Percentiles rank a stretch among this genome's conserved stretches.
Conservation (phyloP, 2,888 invertebrate species). For the Leptothorax acervorum region DNA sequence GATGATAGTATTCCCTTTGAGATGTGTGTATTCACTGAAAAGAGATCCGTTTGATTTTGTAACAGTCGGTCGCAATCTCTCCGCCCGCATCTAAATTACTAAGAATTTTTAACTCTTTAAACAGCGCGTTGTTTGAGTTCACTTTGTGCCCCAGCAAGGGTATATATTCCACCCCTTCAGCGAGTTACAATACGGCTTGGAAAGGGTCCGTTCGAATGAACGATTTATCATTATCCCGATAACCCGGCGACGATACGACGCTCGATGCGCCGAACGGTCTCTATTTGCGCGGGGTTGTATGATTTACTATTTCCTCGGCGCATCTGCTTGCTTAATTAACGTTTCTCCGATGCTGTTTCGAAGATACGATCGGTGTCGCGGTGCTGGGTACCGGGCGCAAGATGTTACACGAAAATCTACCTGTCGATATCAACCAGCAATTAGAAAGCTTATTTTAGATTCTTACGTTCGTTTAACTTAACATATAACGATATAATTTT, state of each 20-base stretch:
- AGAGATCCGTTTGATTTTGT: neutral
- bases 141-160: slow-evolving; percentile 65
- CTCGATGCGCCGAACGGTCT: slow-evolving; percentile 75
- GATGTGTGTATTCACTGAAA: neutral
- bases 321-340: slow-evolving; percentile 77
- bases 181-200: slow-evolving; percentile 75
- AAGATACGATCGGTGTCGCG: slow-evolving; percentile 70
- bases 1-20: neutral
- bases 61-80: slow-evolving; percentile 1
- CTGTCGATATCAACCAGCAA: slow-evolving; percentile 37
- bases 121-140: slow-evolving; percentile 64
- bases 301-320: slow-evolving; percentile 76
- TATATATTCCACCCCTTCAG: slow-evolving; percentile 73
- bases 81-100: slow-evolving; percentile 16
- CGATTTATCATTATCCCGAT: slow-evolving; percentile 84
- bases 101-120: slow-evolving; percentile 37
- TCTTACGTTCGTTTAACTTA: neutral
- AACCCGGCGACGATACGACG: slow-evolving; percentile 80
- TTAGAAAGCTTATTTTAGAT: neutral
- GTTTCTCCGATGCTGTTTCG: slow-evolving; percentile 70
- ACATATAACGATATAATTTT: neutral
- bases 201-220: slow-evolving; percentile 67
- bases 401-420: slow-evolving; percentile 56
- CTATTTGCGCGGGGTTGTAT: slow-evolving; percentile 67
- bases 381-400: slow-evolving; percentile 42